phyloP scores from a whole-genome alignment of 2,888 invertebrate genomes.

The Dicranocentrus wangi region DNA sequence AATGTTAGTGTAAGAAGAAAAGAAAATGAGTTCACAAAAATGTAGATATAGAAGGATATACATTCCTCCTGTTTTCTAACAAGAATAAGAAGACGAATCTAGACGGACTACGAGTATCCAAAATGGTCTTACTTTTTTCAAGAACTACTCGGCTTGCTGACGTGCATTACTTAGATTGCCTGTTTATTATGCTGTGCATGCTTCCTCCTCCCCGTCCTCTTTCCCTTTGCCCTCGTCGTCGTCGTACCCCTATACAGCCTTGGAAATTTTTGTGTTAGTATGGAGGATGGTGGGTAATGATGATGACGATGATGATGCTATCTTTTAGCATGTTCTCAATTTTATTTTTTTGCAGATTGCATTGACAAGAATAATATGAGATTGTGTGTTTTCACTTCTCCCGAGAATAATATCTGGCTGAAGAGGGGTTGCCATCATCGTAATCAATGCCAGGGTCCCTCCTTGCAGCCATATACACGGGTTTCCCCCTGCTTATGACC shows the following conservation, averaged over 20 bases:
- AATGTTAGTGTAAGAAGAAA: no score
- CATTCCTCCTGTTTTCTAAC: not conserved
- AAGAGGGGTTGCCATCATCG: no score
- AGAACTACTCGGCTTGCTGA: no score
- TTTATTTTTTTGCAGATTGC: not conserved
- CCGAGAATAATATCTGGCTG: no score
- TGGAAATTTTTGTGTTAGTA: slow-evolving; percentile 2
- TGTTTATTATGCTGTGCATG: slow-evolving; percentile 57
- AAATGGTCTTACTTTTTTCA: not conserved
- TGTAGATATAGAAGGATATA: slow-evolving; percentile 18
- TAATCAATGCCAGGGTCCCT: no score
- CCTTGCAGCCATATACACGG: no score
- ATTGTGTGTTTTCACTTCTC: no score
- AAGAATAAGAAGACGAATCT: no score
- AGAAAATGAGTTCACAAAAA: slow-evolving; percentile 30
- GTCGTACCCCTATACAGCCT: not conserved
- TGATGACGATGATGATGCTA: not conserved
- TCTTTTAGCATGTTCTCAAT: not conserved
- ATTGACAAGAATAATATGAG: not conserved
- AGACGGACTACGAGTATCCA: not conserved
- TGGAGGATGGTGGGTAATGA: not conserved
- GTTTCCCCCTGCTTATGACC: no score
- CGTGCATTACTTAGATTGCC: slow-evolving; percentile 29
- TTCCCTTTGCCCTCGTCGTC: not conserved
- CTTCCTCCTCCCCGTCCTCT: not conserved